Evolutionary conservation across 2,888 invertebrate genomes (phyloP), one percentile per base, ranked within the genome.

Genomic region (Aphidoletes aphidimyza): DNA sequence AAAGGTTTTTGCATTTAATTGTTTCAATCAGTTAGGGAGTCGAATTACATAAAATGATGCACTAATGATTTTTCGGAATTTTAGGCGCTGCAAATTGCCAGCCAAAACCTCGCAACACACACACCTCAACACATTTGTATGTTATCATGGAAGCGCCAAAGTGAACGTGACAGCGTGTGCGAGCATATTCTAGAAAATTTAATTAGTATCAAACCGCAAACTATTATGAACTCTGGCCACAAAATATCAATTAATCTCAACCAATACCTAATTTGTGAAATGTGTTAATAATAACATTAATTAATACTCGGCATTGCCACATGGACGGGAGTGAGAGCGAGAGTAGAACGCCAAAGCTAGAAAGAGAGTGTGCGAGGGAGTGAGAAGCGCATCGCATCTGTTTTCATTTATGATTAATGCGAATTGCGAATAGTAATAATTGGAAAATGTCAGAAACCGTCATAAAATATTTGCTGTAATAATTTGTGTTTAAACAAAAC

Each of bases 181-280:
- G 22, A 5, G 54, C 69, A 30, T 69, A 69, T 69, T 69, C 69
- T 69, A 34, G 69, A 34, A 69, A 69, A 69, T 69, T 69, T 30
- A 69, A 69, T 69, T 69, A 69, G 69, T 69, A 69, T 69, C 69
- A 69, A 34, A 17, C 69, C 69, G 26, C 54, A 69, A 69, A 69
- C 69, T 69, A 69, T 30, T 69, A 69, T 69, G 69, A 69, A 69
- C 69, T 69, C 69, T 69, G 69, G 69, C 69, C 69, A 69, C 69
- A 69, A 69, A 69, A 69, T 69, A 69, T 69, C 69, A 69, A 69
- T 69, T 69, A 69, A 69, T 69, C 69, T 69, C 69, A 30, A 69
- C 54, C 54, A 54, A 54, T 54, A 54, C 69, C 69, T 69, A 69
- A 69, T 69, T 69, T 69, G 69, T 69, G 69, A 69, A 69, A 69